Evolutionary conservation across 2,113 vertebrate species (phyloP).

Genomic region (Trematocara stigmaticum): DNA sequence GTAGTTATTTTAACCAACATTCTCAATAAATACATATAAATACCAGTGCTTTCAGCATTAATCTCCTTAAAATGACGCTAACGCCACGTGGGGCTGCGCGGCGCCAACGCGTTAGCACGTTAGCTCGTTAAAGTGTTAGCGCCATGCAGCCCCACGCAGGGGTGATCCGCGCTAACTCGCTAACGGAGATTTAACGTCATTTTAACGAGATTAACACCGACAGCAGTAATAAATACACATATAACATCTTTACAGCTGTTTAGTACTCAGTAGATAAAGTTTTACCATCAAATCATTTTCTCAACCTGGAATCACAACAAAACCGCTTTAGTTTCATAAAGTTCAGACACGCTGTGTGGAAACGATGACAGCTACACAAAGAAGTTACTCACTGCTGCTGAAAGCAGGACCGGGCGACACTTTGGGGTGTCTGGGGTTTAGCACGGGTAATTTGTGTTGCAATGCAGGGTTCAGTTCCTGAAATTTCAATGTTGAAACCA

Average conservation of each 20-base stretch:
- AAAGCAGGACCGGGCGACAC: neutral
- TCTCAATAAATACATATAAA: neutral
- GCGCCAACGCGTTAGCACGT: neutral
- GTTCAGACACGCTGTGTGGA: neutral
- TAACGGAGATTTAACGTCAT: neutral
- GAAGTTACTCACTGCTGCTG: neutral
- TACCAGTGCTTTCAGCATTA: neutral
- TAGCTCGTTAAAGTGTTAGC: neutral
- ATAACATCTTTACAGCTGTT: neutral
- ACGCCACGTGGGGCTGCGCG: neutral
- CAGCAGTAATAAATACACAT: neutral
- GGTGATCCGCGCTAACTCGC: neutral
- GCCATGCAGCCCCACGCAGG: neutral
- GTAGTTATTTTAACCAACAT: constrained; percentile 14
- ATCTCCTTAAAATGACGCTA: neutral
- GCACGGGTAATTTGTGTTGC: neutral
- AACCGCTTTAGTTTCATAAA: constrained; percentile 1
- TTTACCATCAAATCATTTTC: neutral
- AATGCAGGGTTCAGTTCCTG: neutral
- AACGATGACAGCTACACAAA: neutral
- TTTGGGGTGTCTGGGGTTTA: neutral
- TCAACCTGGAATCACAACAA: neutral
- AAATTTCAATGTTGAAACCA: neutral
- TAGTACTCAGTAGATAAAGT: constrained; percentile 13
- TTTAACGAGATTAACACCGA: neutral